phyloP scores from a whole-genome alignment of 2,113 vertebrate genomes.

The Laticauda colubrina region DNA sequence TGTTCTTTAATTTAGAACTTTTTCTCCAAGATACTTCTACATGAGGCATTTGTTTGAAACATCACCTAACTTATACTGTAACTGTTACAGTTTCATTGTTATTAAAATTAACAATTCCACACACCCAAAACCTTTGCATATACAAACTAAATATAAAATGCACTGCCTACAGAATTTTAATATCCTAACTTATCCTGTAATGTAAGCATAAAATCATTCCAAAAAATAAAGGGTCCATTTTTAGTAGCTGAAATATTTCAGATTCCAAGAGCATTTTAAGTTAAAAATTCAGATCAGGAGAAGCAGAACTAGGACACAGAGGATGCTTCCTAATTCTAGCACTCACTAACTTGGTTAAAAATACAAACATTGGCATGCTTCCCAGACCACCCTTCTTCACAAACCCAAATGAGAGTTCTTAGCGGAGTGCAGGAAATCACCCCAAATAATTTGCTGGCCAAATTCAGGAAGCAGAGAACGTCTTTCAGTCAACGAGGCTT shows the following conservation, averaged over 20 bases:
- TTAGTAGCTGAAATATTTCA: not conserved
- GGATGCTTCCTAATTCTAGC: not conserved
- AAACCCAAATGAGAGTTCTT: not conserved
- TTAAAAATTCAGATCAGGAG: not conserved
- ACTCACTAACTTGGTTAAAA: not conserved
- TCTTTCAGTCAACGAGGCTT: too few species aligned
- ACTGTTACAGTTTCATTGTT: not conserved
- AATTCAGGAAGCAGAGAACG: too few species aligned
- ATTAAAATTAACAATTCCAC: not conserved
- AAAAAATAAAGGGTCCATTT: not conserved
- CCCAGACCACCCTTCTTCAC: not conserved
- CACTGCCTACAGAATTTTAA: not conserved
- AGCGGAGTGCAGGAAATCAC: too few species aligned
- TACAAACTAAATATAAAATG: too few species aligned
- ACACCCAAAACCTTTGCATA: not conserved
- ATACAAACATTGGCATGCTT: too few species aligned
- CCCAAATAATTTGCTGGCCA: too few species aligned
- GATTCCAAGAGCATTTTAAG: not conserved
- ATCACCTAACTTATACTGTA: not conserved
- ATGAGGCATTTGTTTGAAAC: not conserved
- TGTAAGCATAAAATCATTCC: not conserved
- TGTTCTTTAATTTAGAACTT: not conserved
- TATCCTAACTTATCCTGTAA: not conserved
- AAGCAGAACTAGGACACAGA: not conserved
- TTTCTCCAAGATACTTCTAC: not conserved